Evolutionary conservation across 2,113 vertebrate genomes (phyloP), one percentile per base, ranked within the genome.

Genomic region (Microtus pennsylvanicus): DNA sequence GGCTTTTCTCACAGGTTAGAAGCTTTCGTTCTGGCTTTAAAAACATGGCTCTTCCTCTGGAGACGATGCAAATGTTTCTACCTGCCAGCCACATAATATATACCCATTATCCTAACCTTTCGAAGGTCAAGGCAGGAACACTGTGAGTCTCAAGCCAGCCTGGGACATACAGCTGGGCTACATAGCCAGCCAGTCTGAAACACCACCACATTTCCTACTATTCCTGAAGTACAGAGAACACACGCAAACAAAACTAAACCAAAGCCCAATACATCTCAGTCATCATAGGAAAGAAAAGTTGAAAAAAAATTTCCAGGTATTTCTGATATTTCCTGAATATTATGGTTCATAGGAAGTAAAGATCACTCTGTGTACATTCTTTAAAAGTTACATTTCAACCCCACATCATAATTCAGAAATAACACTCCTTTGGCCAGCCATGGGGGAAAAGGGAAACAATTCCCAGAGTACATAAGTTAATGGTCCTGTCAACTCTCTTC

Each of bases 321-420:
- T 83, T 72, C 77, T 80, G 21, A 74, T 74, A 35, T 74, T 74
- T 63, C 26, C 61, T 50, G 58, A 78, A 90, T 63, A 93, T 58
- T 82, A 80, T 76, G 80, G 42, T 33, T 61, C 16, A 26, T 24
- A 22, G 45, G 52, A 95, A 50, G 78, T 74, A 83, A 90, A 91
- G 55, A 94, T 83, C 12, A 74, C 35, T 76, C 82, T 82, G 52
- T 24, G 22, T 38, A 58, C 11, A 11, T 50, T 55, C 69, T 75
- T 83, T 69, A 35, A 81, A 82, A 90, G 89, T 61, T 42, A 12
- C 7, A 92, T 76, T 85, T 93, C 83, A 77, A 83, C 30, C 12
- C 70, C 69, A 90, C n/a, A 90, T 77, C 61, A 74, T 85, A 89
- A 91, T 61, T 83, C 55, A 93, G 75, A 94, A 96, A 85, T 17